Conservation (phyloP, 1,140 invertebrate species). For the Pogonomyrmex californicus region DNA sequence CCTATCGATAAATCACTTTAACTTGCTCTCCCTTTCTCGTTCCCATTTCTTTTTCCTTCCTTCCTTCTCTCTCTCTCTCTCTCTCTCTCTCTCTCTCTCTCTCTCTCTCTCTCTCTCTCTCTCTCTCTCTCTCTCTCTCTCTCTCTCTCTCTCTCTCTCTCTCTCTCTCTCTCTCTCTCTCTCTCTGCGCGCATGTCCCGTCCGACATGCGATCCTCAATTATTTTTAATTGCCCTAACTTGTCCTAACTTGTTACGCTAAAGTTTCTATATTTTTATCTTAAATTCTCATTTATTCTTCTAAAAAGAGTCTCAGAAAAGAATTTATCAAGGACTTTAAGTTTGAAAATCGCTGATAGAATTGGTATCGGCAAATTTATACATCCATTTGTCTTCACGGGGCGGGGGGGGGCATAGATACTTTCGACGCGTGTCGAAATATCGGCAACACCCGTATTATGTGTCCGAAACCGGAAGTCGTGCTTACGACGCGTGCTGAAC, state of each 20-base stretch:
- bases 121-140: neutral
- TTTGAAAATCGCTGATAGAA: neutral
- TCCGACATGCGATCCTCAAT: neutral
- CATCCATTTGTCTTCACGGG: neutral
- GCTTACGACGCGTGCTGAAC: conserved; percentile 63
- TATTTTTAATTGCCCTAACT: conserved; percentile 1
- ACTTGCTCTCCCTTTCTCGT: neutral
- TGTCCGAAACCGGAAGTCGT: conserved; percentile 48
- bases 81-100: neutral
- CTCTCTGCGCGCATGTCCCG: neutral
- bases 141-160: neutral
- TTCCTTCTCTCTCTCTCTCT: neutral
- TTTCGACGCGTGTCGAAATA: conserved; percentile 17
- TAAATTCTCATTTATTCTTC: neutral
- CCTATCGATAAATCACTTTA: neutral
- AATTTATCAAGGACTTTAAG: neutral
- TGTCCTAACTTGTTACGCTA: neutral
- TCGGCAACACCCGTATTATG: conserved; percentile 1
- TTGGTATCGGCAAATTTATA: neutral
- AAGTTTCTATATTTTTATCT: neutral
- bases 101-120: neutral
- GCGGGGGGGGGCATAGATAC: neutral
- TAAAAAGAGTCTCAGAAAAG: neutral
- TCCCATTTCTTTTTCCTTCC: too few relatives aligned
- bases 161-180: neutral